phyloP scores from a whole-genome alignment of 1,140 invertebrate genomes.

The Drosophila cardini region DNA sequence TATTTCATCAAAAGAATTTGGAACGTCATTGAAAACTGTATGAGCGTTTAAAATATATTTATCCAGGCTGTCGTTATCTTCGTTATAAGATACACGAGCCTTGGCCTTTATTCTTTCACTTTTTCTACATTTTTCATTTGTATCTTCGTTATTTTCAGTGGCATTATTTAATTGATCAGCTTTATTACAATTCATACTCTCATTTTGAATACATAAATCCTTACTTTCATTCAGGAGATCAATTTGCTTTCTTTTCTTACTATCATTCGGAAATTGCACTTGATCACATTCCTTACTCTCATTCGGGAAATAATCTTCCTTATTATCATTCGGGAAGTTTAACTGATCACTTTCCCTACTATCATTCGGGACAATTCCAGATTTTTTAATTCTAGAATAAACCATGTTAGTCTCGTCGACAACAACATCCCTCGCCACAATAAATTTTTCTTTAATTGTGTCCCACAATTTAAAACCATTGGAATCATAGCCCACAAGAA shows the following conservation, averaged over 20 bases:
- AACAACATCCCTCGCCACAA: background rate
- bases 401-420: background rate
- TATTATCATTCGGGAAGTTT: background rate
- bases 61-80: background rate
- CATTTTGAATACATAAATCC: background rate
- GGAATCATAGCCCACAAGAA: background rate
- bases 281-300: background rate
- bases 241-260: too few species aligned
- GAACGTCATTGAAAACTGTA: constrained; percentile 11
- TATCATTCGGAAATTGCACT: background rate
- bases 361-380: background rate
- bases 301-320: background rate
- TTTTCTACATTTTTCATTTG: too few species aligned
- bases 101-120: too few species aligned
- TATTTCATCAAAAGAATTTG: constrained; percentile 62
- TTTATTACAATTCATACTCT: background rate
- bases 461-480: constrained; percentile 2
- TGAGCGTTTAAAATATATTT: constrained; percentile 6
- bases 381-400: background rate
- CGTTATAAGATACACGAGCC: background rate
- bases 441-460: background rate
- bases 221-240: too few species aligned
- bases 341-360: too few species aligned
- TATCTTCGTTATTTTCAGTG: background rate
- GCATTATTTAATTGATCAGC: background rate